Conservation (phyloP, 2,797 vertebrate genomes). For the Amniataba percoides region DNA sequence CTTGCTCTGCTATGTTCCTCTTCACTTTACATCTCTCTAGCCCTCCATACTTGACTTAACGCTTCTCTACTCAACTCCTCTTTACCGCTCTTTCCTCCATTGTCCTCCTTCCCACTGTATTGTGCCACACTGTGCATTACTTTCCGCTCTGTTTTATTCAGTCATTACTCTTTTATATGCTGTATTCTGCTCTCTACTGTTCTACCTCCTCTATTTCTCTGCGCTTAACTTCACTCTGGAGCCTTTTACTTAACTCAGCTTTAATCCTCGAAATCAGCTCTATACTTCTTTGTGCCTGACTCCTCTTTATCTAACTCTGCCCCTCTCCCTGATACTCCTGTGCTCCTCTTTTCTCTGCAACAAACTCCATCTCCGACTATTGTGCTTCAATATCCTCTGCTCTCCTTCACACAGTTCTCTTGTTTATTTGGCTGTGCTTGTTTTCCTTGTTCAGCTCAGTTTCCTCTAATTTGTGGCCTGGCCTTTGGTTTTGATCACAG, state of each 20-base stretch:
- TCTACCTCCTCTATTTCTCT: background rate
- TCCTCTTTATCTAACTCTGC: constrained; percentile 11
- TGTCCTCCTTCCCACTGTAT: background rate
- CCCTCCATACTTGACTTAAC: background rate
- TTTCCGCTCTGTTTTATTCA: background rate
- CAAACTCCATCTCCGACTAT: background rate
- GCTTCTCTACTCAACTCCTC: background rate
- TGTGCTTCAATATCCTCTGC: constrained; percentile 23
- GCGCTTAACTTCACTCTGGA: constrained; percentile 25
- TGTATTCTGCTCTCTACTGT: background rate
- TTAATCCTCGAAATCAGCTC: too few species aligned
- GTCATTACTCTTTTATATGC: background rate
- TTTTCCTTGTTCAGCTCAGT: constrained; percentile 60
- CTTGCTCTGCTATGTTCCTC: background rate
- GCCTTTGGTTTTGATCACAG: constrained; percentile 58
- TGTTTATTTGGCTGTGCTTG: constrained; percentile 64
- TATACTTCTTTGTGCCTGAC: too few species aligned
- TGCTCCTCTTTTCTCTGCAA: background rate
- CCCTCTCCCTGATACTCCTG: background rate
- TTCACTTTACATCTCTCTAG: background rate
- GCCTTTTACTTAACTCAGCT: too few species aligned
- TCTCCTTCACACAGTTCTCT: constrained; percentile 41
- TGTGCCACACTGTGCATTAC: background rate
- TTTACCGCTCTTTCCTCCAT: background rate
- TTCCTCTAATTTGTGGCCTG: constrained; percentile 65